Percentiles rank a stretch among this genome's conserved stretches.
phyloP scores from a whole-genome alignment of 2,888 invertebrate genomes.

The Dynastes hyllus region DNA sequence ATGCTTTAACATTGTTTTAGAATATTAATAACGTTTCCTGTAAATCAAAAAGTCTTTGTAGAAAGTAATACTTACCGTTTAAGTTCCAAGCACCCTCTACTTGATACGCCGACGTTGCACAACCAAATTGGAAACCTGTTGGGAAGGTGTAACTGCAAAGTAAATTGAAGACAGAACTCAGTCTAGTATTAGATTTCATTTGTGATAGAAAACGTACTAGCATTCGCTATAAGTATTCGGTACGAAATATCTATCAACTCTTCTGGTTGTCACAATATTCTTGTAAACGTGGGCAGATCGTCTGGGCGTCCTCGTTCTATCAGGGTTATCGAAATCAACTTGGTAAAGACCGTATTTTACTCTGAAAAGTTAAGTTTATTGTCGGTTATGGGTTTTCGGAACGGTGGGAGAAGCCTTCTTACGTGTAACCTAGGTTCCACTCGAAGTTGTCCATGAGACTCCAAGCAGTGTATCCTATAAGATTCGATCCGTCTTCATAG shows the following conservation, averaged over 20 bases:
- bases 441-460: conserved; percentile 89
- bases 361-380: not conserved
- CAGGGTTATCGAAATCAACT: not conserved
- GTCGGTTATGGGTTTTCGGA: not conserved
- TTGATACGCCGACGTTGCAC: not conserved
- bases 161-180: no score
- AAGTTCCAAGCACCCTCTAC: conserved; percentile 22
- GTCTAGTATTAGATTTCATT: no score
- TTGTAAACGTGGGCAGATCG: conserved; percentile 75
- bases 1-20: no score
- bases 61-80: not conserved
- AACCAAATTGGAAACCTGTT: not conserved
- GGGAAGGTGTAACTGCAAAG: conserved; percentile 10
- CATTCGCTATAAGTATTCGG: conserved; percentile 17
- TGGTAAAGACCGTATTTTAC: not conserved
- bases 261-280: conserved; percentile 70
- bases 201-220: not conserved
- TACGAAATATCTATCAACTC: conserved; percentile 26
- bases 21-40: no score
- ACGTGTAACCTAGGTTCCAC: conserved; percentile 83
- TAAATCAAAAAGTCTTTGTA: not conserved
- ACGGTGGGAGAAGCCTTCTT: not conserved
- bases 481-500: conserved; percentile 74
- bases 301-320: conserved; percentile 76
- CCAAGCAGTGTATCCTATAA: conserved; percentile 84